Evolutionary conservation across 2,888 invertebrate genomes (phyloP).

Genomic region (Platycnemis pennipes): DNA sequence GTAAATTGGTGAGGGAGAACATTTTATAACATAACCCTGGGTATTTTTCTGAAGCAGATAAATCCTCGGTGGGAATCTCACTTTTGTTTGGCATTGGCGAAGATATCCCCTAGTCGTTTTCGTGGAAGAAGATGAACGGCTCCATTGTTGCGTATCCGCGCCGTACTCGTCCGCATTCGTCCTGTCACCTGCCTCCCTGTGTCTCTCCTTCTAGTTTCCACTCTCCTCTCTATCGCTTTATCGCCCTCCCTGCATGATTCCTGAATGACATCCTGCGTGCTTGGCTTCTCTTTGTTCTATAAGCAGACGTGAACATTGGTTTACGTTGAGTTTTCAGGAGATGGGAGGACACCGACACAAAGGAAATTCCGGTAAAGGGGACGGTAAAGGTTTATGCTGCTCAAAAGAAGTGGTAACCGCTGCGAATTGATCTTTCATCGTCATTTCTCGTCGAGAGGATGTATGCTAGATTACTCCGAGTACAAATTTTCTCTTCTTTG

Average conservation of each 20-base stretch:
- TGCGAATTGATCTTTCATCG: background rate
- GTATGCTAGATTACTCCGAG: background rate
- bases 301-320: background rate
- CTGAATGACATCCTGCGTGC: background rate
- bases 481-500: background rate
- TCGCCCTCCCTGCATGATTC: background rate
- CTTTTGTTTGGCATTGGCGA: conserved; percentile 14
- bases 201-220: too few relatives aligned
- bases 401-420: background rate
- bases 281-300: background rate
- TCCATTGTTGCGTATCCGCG: background rate
- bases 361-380: background rate
- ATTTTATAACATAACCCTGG: background rate
- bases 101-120: background rate
- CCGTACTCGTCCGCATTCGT: background rate
- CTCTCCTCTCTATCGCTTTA: background rate
- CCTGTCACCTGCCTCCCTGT: background rate
- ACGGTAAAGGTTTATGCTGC: background rate
- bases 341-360: background rate
- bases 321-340: background rate
- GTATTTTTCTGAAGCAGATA: background rate
- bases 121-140: background rate
- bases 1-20: background rate
- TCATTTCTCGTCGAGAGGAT: background rate
- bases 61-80: background rate